phyloP scores from a whole-genome alignment of 1,140 invertebrate species.

The Acromyrmex echinatior region DNA sequence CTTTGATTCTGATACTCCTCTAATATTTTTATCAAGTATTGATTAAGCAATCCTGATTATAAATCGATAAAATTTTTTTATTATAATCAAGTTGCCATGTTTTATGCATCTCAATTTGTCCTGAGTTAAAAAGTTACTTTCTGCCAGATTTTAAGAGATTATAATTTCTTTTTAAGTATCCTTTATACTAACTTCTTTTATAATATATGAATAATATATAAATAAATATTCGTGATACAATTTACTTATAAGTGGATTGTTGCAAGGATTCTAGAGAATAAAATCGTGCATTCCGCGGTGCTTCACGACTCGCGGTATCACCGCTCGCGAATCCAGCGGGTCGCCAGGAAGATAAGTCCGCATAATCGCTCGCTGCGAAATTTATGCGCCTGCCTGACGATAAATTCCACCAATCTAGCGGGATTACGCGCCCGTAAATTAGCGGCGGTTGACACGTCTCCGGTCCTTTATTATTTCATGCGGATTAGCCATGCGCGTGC shows the following conservation, averaged over 20 bases:
- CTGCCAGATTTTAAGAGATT: background rate
- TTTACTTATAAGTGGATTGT: constrained; percentile 18
- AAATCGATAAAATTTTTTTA: background rate
- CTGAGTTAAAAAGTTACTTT: background rate
- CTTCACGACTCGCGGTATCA: constrained; percentile 61
- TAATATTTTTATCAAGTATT: background rate
- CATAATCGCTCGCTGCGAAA: constrained; percentile 76
- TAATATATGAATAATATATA: background rate
- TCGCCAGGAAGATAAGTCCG: constrained; percentile 66
- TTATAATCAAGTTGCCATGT: background rate
- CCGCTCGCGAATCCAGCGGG: constrained; percentile 65
- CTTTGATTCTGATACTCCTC: background rate
- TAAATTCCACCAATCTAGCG: constrained; percentile 78
- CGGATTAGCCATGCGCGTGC: constrained; percentile 8
- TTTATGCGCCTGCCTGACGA: constrained; percentile 75
- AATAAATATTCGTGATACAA: constrained; percentile 8
- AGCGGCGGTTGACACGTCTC: constrained; percentile 68
- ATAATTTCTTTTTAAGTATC: background rate
- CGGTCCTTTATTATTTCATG: constrained; percentile 71
- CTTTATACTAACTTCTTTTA: background rate
- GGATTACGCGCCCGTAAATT: constrained; percentile 79
- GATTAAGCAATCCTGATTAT: background rate
- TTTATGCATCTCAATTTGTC: background rate
- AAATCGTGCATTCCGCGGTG: constrained; percentile 55
- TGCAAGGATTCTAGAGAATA: constrained; percentile 15